Evolutionary conservation across 2,888 invertebrate genomes (phyloP), one percentile per base, ranked within the genome.

Genomic region (Acronicta leporina): DNA sequence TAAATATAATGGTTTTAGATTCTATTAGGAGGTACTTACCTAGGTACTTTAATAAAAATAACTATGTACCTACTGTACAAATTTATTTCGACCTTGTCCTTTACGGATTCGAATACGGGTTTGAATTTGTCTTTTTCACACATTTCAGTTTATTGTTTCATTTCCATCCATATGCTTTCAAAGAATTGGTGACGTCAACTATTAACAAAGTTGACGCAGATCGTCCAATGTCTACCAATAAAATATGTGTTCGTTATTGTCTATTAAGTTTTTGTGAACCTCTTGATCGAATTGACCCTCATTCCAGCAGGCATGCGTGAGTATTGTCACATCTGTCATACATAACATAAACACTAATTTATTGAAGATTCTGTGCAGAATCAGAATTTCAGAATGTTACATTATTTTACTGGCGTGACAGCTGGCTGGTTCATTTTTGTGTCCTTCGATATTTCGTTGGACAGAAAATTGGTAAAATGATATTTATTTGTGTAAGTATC

Each of bases 261-360:
- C 87, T 84, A 87, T 90, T 88, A 86, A 83, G 85, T 87, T 91
- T 90, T 91, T 84, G 86, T 87, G 86, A 87, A 85, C 86, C 85
- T 88, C 85, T 86, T 81, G 81, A 79, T 79, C 75, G 85, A 92
- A 90, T 92, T 92, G 92, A 92, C 91, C 90, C 86, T 83, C 79
- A 79, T 90, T 88, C 78, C 69, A 75, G 66, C 64, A 62, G 80
- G 77, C 78, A 83, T 77, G 85, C 89, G 87, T 87, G 87, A 83
- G 83, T 65, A 63, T 67, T 68, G 81, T 84, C 89, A 84, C 83
- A 83, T 84, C 76, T 71, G 68, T 70, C 74, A 73, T 54, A 71
- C 35, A 35, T 13, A 55, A 66, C 53, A 66, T 61, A 56, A 53
- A 66, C 65, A 70, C 56, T 59, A 53, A 66, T 66, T 69, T 69